A percentile compares a stretch with the other conserved stretches of the same genome.
phyloP scores from a whole-genome alignment of 2,888 invertebrate genomes.

The Mesochorus sp. region DNA sequence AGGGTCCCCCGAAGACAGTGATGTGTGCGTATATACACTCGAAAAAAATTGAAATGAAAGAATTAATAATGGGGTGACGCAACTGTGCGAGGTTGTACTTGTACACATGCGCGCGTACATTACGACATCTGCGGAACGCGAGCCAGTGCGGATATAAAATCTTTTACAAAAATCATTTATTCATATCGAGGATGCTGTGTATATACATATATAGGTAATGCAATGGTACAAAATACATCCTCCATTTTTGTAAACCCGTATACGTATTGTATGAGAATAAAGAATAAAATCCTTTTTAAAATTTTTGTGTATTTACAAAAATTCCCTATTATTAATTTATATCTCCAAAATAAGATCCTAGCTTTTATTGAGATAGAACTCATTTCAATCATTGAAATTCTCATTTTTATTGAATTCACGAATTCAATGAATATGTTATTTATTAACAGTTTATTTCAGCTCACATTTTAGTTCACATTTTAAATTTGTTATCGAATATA shows the following conservation, averaged over 20 bases:
- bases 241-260: background rate
- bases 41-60: slow-evolving; percentile 18
- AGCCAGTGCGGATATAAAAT: slow-evolving; percentile 26
- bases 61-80: slow-evolving; percentile 25
- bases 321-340: no score
- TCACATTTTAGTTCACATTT: no score
- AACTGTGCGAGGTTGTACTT: background rate
- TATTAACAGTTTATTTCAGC: no score
- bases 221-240: background rate
- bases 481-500: no score
- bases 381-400: no score
- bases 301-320: no score
- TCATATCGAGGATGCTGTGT: slow-evolving; percentile 6
- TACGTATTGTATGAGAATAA: background rate
- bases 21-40: background rate
- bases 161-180: slow-evolving; percentile 18
- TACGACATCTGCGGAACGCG: slow-evolving; percentile 40
- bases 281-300: no score
- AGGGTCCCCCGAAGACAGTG: slow-evolving; percentile 20
- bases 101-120: slow-evolving; percentile 5
- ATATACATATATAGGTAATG: background rate
- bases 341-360: no score
- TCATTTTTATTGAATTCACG: no score
- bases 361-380: no score
- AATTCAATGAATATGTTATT: no score